Conservation (phyloP, 1,140 invertebrate species). For the Scaptomyza hsui region DNA sequence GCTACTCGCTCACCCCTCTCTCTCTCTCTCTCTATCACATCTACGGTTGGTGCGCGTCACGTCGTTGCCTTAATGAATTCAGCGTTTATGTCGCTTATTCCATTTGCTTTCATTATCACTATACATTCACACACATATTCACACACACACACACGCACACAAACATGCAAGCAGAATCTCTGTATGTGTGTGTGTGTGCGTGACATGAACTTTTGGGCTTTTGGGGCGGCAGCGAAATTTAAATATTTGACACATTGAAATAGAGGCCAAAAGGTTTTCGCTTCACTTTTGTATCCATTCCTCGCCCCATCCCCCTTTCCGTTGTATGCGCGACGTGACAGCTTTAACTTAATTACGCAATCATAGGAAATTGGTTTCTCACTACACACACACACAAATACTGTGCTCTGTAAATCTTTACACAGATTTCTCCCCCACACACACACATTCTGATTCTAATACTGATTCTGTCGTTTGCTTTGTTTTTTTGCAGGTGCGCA, state of each 20-base stretch:
- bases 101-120: constrained; percentile 82
- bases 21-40: not conserved
- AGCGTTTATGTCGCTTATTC: constrained; percentile 83
- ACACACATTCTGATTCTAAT: constrained; percentile 19
- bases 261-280: constrained; percentile 32
- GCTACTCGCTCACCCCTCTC: not conserved
- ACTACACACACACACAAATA: not conserved
- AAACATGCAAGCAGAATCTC: not conserved
- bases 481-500: constrained; percentile 94
- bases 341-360: constrained; percentile 77
- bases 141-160: not conserved
- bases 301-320: no score
- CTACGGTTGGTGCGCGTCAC: constrained; percentile 48
- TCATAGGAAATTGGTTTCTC: constrained; percentile 74
- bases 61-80: constrained; percentile 80
- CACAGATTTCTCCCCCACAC: constrained; percentile 19
- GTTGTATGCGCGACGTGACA: constrained; percentile 41
- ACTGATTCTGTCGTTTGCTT: constrained; percentile 23
- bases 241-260: constrained; percentile 69
- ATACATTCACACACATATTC: constrained; percentile 22
- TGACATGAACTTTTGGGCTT: constrained; percentile 55
- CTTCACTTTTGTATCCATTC: constrained; percentile 18
- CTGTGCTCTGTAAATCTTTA: constrained; percentile 13
- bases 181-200: constrained; percentile 29
- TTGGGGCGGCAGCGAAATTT: constrained; percentile 23